Evolutionary conservation across 2,797 vertebrate species (phyloP).

Genomic region (Coregonus sp.): DNA sequence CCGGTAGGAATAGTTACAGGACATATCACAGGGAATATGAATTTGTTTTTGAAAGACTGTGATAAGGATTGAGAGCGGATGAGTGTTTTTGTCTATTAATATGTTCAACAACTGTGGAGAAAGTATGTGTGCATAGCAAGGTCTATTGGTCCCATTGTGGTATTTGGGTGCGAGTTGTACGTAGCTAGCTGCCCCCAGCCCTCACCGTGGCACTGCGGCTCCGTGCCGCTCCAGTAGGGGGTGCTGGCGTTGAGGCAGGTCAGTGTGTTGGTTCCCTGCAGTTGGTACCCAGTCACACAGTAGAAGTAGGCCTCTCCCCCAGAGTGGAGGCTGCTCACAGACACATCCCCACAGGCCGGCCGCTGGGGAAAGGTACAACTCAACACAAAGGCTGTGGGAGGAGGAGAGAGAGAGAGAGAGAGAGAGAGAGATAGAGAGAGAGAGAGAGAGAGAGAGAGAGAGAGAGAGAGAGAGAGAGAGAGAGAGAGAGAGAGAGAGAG

Average conservation of each 20-base stretch:
- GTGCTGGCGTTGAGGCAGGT: slow-evolving; percentile 88
- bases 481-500: slow-evolving; percentile 6
- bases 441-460: not conserved
- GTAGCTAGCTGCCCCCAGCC: not conserved
- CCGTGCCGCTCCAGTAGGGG: slow-evolving; percentile 88
- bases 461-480: not conserved
- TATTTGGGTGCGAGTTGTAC: not conserved
- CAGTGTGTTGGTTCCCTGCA: slow-evolving; percentile 79
- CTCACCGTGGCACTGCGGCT: slow-evolving; percentile 86
- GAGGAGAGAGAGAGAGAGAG: not conserved
- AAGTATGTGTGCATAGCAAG: not conserved
- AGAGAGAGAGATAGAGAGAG: slow-evolving; percentile 9
- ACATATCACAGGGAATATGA: not conserved
- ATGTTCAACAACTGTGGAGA: not conserved
- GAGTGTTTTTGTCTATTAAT: not conserved
- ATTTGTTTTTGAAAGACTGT: not conserved
- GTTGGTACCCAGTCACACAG: slow-evolving; percentile 85
- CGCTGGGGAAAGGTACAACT: slow-evolving; percentile 87
- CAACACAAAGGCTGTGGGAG: slow-evolving; percentile 79
- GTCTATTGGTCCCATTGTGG: not conserved
- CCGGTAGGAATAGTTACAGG: not conserved
- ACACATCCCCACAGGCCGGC: slow-evolving; percentile 85
- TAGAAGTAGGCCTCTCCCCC: slow-evolving; percentile 88
- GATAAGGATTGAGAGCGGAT: not conserved
- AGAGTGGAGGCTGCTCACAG: slow-evolving; percentile 88